A percentile compares a stretch with the other conserved stretches of the same genome.
phyloP scores from a whole-genome alignment of 1,140 invertebrate genomes.

The Harpegnathos saltator region DNA sequence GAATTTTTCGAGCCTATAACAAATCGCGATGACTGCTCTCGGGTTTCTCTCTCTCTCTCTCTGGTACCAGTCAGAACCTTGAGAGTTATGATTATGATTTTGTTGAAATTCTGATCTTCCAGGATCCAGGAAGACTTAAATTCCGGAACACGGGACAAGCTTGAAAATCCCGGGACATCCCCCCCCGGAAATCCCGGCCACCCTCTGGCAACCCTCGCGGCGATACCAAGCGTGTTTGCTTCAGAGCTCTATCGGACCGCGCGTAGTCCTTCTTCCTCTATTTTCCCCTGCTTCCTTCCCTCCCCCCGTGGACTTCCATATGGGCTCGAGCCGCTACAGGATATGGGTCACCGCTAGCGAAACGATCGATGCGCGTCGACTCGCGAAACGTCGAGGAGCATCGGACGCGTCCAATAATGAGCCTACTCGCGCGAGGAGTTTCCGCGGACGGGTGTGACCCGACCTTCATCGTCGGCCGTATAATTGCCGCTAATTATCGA shows the following conservation, averaged over 20 bases:
- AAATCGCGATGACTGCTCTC: too few relatives aligned
- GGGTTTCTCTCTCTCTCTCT: too few relatives aligned
- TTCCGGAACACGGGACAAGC: too few relatives aligned
- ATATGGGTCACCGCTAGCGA: slow-evolving; percentile 64
- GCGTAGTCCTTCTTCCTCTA: neutral
- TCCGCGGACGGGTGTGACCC: slow-evolving; percentile 11
- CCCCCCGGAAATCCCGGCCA: too few relatives aligned
- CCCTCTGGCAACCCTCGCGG: too few relatives aligned
- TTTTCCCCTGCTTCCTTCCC: neutral
- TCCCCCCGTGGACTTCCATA: neutral
- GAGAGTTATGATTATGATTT: too few relatives aligned
- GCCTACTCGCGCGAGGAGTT: slow-evolving; percentile 38
- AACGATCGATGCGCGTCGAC: slow-evolving; percentile 61
- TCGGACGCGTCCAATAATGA: slow-evolving; percentile 58
- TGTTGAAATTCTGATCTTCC: too few relatives aligned
- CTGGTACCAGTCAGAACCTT: too few relatives aligned
- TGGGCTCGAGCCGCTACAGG: neutral
- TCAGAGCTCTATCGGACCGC: neutral
- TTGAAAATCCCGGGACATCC: too few relatives aligned
- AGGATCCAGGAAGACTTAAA: too few relatives aligned
- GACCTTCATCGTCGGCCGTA: slow-evolving; percentile 63
- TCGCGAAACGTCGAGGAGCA: neutral
- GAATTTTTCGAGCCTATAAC: too few relatives aligned
- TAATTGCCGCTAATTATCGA: slow-evolving; percentile 69
- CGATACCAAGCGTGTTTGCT: neutral